Evolutionary conservation across 92 coral and sea anemone genomes (phyloP).

Genomic region (Paragorgia papillata): DNA sequence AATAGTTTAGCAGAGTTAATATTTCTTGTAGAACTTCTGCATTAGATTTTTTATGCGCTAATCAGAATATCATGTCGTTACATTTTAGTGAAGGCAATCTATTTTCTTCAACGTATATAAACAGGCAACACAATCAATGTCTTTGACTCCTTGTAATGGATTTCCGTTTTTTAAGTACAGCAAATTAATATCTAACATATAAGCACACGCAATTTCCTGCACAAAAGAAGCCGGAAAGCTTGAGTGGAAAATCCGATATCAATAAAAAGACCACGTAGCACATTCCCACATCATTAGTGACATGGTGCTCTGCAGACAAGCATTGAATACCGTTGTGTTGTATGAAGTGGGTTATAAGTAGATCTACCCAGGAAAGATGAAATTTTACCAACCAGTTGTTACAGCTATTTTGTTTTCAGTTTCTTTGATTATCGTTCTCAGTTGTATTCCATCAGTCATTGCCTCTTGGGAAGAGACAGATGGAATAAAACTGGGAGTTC

Average conservation of each 20-base stretch:
- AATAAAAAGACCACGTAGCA: background rate
- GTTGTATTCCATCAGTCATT: conserved; percentile 10
- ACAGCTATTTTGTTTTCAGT: conserved; percentile 8
- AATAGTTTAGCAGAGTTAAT: too few species aligned
- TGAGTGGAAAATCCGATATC: background rate
- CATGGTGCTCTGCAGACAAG: too few species aligned
- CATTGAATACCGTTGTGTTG: too few species aligned
- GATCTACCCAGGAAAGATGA: background rate
- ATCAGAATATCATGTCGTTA: background rate
- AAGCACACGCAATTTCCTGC: background rate
- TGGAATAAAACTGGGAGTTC: conserved; percentile 16
- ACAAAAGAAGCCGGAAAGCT: background rate
- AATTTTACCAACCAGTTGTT: conserved; percentile 1
- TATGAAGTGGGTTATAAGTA: background rate
- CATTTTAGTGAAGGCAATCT: background rate
- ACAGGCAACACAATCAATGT: background rate
- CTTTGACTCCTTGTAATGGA: background rate
- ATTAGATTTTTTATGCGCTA: too few species aligned
- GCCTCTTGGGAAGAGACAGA: conserved; percentile 24
- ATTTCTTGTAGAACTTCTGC: too few species aligned
- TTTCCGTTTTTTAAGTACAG: background rate
- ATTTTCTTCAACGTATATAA: background rate
- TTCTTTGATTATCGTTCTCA: background rate
- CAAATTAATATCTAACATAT: background rate
- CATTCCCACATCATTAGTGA: background rate